Percentiles rank a stretch among this genome's conserved stretches.
Conservation (phyloP, 2,113 vertebrate genomes). For the Maccullochella peelii region DNA sequence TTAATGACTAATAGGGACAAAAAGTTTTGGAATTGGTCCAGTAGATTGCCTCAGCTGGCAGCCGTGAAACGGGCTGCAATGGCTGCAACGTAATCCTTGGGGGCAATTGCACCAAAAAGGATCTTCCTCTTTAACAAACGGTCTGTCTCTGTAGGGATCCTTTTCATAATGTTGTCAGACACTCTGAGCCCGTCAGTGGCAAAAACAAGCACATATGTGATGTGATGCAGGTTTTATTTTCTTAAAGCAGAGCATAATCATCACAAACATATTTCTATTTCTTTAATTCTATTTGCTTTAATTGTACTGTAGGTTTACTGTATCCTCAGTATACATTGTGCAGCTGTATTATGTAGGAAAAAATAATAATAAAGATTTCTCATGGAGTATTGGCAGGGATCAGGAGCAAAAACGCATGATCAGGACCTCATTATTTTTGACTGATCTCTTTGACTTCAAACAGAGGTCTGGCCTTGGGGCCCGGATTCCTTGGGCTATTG, state of each 20-base stretch:
- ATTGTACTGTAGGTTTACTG: neutral
- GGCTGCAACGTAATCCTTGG: neutral
- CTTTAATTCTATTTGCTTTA: neutral
- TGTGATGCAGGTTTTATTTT: neutral
- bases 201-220: too few species aligned
- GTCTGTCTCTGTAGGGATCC: too few species aligned
- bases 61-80: too few species aligned
- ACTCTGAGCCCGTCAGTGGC: too few species aligned
- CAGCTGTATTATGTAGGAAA: neutral
- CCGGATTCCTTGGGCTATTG: neutral
- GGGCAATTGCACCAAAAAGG: too few species aligned
- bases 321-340: neutral
- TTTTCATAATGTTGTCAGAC: too few species aligned
- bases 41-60: too few species aligned
- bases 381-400: neutral
- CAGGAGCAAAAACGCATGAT: neutral
- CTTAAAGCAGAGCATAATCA: neutral
- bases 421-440: too few species aligned
- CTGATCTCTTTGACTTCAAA: neutral
- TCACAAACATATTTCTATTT: neutral
- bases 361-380: neutral
- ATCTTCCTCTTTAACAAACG: too few species aligned
- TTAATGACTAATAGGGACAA: too few species aligned
- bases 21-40: too few species aligned
- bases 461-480: neutral